Evolutionary conservation across 2,113 vertebrate genomes (phyloP), one percentile per base, ranked within the genome.

Genomic region (Brevimyrus niger): DNA sequence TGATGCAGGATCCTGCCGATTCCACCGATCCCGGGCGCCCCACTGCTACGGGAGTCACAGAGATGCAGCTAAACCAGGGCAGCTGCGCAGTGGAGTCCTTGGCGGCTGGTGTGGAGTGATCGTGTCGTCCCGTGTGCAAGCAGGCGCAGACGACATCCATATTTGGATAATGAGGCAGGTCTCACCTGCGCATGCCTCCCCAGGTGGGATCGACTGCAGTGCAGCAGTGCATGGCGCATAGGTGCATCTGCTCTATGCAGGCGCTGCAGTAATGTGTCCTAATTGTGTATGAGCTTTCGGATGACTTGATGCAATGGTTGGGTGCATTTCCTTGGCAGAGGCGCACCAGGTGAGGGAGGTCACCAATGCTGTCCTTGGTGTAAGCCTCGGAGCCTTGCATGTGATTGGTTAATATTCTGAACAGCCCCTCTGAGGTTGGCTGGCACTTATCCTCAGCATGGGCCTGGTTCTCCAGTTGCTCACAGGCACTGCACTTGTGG

Each of bases 131-230:
- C 69, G 1, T 38, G 69, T 17, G n/a, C 17, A 76, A 38, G 69
- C 69, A 31, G 69, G 31, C 4, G 13, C 69, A 35, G 69, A 38
- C 6, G 11, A 19, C 69, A 76, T 76, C 31, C 69, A 4, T 13
- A 13, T 73, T 35, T n/a, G 23, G 65, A 13, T 31, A 27, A 73
- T 31, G 65, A 73, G 65, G 65, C 11, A 35, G 69, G 31, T 92
- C 97, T 98, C 96, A 99, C 98, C 98, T 97, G 96, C 99, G 98
- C 95, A 97, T 95, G 95, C 98, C 98, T 94, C 98, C 95, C 90
- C 97, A 96, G 80, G 97, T 98, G 2, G 97, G 97, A 93, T 98
- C 98, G 27, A 96, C 94, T 87, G 97, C 98, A 0, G 95, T 95
- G 89, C 98, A 99, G 90, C 98, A 97, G 47, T 97, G 97, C 91